phyloP scores from a whole-genome alignment of 1,140 invertebrate genomes.

The Tenebrio molitor region DNA sequence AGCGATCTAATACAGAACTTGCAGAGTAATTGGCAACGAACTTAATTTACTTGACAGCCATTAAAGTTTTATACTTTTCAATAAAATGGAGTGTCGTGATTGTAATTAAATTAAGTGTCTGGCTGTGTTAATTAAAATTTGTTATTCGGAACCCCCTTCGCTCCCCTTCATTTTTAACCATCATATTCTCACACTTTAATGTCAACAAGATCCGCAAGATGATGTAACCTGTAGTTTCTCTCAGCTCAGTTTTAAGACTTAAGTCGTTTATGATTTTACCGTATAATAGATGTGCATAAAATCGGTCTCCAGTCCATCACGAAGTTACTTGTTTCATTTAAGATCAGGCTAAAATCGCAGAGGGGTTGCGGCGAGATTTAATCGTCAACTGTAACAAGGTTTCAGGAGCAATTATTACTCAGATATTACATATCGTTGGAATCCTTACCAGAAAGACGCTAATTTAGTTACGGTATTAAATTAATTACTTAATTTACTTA shows the following conservation, averaged over 20 bases:
- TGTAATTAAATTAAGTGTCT: slow-evolving; percentile 31
- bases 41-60: slow-evolving; percentile 1
- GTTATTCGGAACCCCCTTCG: too few relatives aligned
- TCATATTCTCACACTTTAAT: too few relatives aligned
- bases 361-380: background rate
- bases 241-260: too few relatives aligned
- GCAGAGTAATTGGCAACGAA: background rate
- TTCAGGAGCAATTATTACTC: slow-evolving; percentile 8
- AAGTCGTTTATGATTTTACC: too few relatives aligned
- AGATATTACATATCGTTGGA: background rate
- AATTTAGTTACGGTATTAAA: too few relatives aligned
- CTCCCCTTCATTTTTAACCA: too few relatives aligned
- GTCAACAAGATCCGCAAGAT: too few relatives aligned
- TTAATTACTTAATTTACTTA: too few relatives aligned
- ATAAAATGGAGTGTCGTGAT: background rate
- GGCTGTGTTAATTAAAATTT: background rate
- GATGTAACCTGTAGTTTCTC: too few relatives aligned
- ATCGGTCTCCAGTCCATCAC: background rate
- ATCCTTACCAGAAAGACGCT: background rate
- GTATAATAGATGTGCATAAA: too few relatives aligned
- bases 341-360: background rate
- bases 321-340: slow-evolving; percentile 5
- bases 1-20: background rate
- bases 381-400: slow-evolving; percentile 12
- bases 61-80: background rate